A percentile compares a stretch with the other conserved stretches of the same genome.
phyloP scores from a whole-genome alignment of 2,113 vertebrate species.

The Pangasianodon gigas region DNA sequence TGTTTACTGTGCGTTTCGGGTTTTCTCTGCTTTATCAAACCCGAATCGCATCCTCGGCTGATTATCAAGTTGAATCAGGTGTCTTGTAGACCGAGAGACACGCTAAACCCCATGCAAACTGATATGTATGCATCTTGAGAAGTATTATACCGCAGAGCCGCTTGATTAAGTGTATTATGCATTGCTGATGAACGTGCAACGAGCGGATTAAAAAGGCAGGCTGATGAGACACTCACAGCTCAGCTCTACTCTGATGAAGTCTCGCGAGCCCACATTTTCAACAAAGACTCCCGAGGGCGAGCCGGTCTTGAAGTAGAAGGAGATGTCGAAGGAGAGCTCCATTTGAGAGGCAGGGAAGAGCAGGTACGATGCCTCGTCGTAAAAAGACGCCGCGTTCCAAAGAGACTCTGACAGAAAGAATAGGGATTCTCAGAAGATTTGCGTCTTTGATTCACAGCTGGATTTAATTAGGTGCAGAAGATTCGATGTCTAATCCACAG shows the following conservation, averaged over 20 bases:
- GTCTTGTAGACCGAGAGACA: background rate
- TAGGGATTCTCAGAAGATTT: background rate
- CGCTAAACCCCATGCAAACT: background rate
- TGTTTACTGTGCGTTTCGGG: background rate
- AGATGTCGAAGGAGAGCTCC: constrained; percentile 81
- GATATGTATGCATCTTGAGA: background rate
- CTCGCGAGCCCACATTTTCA: constrained; percentile 83
- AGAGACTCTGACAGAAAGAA: constrained; percentile 75
- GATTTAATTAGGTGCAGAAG: constrained; percentile 31
- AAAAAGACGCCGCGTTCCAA: constrained; percentile 85
- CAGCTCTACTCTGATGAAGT: constrained; percentile 84
- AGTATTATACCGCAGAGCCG: background rate
- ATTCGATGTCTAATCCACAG: background rate
- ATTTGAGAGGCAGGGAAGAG: constrained; percentile 81
- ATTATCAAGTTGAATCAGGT: background rate
- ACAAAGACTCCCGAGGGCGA: constrained; percentile 79
- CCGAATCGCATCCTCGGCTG: background rate
- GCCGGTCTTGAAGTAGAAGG: constrained; percentile 86
- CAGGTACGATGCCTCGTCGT: constrained; percentile 79
- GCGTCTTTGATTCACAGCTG: constrained; percentile 1
- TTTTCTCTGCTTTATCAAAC: background rate
- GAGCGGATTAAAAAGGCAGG: background rate
- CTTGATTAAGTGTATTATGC: constrained; percentile 14
- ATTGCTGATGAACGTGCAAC: constrained; percentile 7
- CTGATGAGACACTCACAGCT: constrained; percentile 76